A percentile compares a stretch with the other conserved stretches of the same genome.
phyloP scores from a whole-genome alignment of 2,888 invertebrate genomes.

The Rhagonycha fulva region DNA sequence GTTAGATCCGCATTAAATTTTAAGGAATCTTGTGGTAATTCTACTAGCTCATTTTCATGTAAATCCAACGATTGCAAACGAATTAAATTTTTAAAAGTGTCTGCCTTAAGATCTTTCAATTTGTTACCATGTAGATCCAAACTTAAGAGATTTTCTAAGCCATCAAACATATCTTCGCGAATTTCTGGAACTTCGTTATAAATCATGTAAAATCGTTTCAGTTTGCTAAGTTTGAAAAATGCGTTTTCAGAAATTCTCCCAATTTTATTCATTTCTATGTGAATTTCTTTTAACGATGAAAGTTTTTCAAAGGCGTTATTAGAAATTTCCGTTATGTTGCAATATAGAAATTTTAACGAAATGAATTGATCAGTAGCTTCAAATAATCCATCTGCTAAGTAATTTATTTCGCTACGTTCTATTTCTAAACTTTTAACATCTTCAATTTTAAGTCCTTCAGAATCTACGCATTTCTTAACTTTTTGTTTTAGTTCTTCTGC shows the following conservation, averaged over 20 bases:
- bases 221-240: not conserved
- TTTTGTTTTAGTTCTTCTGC: not conserved
- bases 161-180: not conserved
- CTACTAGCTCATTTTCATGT: not conserved
- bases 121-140: not conserved
- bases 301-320: slow-evolving; percentile 1
- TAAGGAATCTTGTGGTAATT: not conserved
- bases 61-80: not conserved
- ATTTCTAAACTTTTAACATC: slow-evolving; percentile 6
- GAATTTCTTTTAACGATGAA: not conserved
- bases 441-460: not conserved
- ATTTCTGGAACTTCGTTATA: not conserved
- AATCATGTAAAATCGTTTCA: not conserved
- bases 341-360: not conserved
- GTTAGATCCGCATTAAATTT: not conserved
- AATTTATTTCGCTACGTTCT: slow-evolving; percentile 3
- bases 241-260: not conserved
- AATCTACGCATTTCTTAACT: not conserved
- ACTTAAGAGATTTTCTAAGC: not conserved
- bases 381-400: not conserved
- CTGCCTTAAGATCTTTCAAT: not conserved
- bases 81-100: not conserved
- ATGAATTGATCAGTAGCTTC: not conserved
- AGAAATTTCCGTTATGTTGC: slow-evolving; percentile 1
- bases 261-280: not conserved